Evolutionary conservation across 1,140 invertebrate genomes (phyloP).

Genomic region (Ditylenchus dipsaci): DNA sequence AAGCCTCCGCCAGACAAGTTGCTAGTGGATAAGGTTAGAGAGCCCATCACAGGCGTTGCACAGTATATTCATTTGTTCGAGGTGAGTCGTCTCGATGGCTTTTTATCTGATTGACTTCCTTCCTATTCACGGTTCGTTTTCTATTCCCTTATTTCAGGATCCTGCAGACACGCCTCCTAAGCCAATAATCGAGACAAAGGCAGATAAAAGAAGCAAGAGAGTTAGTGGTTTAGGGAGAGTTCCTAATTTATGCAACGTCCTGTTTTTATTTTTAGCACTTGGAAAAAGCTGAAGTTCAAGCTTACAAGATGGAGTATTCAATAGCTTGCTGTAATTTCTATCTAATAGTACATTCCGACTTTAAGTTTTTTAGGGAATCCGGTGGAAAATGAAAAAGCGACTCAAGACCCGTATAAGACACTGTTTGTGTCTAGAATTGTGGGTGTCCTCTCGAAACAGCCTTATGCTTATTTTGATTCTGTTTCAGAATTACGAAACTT

Average conservation of each 20-base stretch:
- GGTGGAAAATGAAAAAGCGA: slow-evolving; percentile 71
- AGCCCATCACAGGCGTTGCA: slow-evolving; percentile 81
- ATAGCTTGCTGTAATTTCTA: slow-evolving; percentile 75
- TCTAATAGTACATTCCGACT: slow-evolving; percentile 12
- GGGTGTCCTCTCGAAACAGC: slow-evolving; percentile 54
- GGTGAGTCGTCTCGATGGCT: too few species aligned
- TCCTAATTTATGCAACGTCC: background rate
- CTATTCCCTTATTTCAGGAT: too few species aligned
- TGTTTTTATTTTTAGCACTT: background rate
- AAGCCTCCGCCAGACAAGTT: slow-evolving; percentile 85
- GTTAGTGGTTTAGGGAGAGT: background rate
- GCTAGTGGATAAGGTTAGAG: slow-evolving; percentile 88
- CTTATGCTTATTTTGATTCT: background rate
- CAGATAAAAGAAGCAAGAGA: background rate
- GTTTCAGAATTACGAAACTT: slow-evolving; percentile 89
- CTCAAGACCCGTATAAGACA: slow-evolving; percentile 90
- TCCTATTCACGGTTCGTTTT: too few species aligned
- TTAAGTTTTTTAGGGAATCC: slow-evolving; percentile 73
- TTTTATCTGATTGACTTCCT: too few species aligned
- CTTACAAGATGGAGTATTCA: slow-evolving; percentile 96
- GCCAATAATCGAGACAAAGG: background rate
- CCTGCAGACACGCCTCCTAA: background rate
- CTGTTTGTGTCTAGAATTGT: slow-evolving; percentile 92
- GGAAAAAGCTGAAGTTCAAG: slow-evolving; percentile 90
- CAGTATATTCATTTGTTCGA: slow-evolving; percentile 81